Evolutionary conservation across 2,888 invertebrate species (phyloP).

Genomic region (Patella depressa): DNA sequence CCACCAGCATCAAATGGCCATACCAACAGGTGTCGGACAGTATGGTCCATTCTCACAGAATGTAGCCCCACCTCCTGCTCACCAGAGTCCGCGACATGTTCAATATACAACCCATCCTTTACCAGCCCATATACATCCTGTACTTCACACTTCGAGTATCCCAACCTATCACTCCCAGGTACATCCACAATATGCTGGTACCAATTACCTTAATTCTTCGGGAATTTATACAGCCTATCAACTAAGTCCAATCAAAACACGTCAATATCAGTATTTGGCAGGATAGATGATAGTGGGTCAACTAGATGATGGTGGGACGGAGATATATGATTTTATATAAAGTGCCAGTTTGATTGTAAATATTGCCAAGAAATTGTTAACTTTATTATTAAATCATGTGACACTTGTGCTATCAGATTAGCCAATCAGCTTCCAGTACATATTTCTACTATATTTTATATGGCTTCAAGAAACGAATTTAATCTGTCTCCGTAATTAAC

Average conservation of each 20-base stretch:
- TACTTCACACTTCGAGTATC: slow-evolving; percentile 60
- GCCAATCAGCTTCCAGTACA: slow-evolving; percentile 9
- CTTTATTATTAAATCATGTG: no score
- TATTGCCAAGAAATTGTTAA: no score
- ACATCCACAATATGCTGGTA: slow-evolving; percentile 76
- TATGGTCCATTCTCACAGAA: slow-evolving; percentile 65
- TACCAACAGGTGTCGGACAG: slow-evolving; percentile 56
- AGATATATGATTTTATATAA: no score
- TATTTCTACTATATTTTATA: no score
- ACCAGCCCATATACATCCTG: slow-evolving; percentile 79
- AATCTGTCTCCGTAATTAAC: no score
- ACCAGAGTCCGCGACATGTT: slow-evolving; percentile 77
- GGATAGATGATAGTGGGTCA: slow-evolving; percentile 28
- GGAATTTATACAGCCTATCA: slow-evolving; percentile 78
- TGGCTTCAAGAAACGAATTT: no score
- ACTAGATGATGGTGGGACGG: no score
- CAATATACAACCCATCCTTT: slow-evolving; percentile 81
- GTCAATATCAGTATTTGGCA: slow-evolving; percentile 76
- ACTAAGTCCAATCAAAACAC: slow-evolving; percentile 79
- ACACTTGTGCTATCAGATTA: no score
- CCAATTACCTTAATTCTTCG: slow-evolving; percentile 53
- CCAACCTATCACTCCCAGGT: slow-evolving; percentile 59
- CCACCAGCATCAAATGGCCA: slow-evolving; percentile 66
- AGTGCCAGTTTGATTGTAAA: no score
- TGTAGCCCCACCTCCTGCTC: slow-evolving; percentile 86